Evolutionary conservation across 2,797 vertebrate species (phyloP).

Genomic region (Triplophysa bombifrons): DNA sequence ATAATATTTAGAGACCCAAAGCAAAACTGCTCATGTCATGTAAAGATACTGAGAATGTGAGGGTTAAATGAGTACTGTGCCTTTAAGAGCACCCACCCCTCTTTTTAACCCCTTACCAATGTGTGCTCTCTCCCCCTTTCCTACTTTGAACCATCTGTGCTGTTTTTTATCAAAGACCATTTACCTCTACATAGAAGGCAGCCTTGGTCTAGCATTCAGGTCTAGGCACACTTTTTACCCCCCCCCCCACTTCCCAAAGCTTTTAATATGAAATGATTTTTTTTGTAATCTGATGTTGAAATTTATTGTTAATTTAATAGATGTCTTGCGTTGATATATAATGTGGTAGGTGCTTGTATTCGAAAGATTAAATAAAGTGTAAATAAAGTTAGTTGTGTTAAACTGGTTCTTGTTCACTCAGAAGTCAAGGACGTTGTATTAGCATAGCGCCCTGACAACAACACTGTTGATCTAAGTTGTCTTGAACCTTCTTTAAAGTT

Average conservation of each 20-base stretch:
- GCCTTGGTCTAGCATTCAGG: constrained; percentile 16
- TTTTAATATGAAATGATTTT: neutral
- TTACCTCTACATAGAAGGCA: constrained; percentile 22
- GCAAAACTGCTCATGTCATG: neutral
- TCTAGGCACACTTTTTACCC: neutral
- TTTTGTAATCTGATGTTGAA: constrained; percentile 1
- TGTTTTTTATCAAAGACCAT: constrained; percentile 47
- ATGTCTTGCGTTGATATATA: neutral
- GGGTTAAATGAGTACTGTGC: constrained; percentile 46
- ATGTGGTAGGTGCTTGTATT: neutral
- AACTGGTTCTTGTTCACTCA: neutral
- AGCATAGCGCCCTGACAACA: constrained; percentile 3
- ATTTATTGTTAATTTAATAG: neutral
- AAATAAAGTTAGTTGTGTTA: neutral
- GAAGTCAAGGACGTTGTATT: constrained; percentile 9
- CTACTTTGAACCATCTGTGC: constrained; percentile 64
- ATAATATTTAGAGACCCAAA: constrained; percentile 13
- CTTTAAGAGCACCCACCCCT: constrained; percentile 62
- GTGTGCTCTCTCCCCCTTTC: constrained; percentile 51
- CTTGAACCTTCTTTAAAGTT: neutral
- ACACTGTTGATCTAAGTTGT: neutral
- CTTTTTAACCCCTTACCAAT: constrained; percentile 52
- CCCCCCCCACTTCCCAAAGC: neutral
- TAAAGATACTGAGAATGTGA: constrained; percentile 18
- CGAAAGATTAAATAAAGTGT: neutral